Evolutionary conservation across 2,797 vertebrate genomes (phyloP).

Genomic region (Bucorvus abyssinicus): DNA sequence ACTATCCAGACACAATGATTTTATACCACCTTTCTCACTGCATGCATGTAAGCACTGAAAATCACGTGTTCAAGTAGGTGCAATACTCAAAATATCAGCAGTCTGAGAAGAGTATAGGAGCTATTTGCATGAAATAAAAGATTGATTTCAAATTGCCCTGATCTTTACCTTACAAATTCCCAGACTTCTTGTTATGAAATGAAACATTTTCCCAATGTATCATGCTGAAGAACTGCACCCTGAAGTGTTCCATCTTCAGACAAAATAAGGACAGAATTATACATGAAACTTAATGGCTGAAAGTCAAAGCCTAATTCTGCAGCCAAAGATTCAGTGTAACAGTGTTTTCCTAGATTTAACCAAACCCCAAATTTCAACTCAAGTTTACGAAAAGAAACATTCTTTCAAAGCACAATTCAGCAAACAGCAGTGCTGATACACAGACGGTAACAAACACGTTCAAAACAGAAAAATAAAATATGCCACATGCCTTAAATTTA

Average conservation of each 20-base stretch:
- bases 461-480: not conserved
- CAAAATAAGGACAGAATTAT: not conserved
- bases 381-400: not conserved
- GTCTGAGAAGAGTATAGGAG: not conserved
- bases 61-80: not conserved
- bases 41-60: not conserved
- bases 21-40: not conserved
- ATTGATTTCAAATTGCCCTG: not conserved
- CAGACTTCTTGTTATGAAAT: not conserved
- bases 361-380: not conserved
- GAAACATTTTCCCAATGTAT: not conserved
- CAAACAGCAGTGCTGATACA: not conserved
- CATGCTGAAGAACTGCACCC: not conserved
- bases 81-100: not conserved
- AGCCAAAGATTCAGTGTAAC: not conserved
- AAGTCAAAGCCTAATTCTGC: not conserved
- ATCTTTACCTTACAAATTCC: not conserved
- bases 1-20: not conserved
- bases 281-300: not conserved
- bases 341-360: not conserved
- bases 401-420: not conserved
- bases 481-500: not conserved
- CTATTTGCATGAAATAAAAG: not conserved
- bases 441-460: not conserved
- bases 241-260: not conserved